Evolutionary conservation across 2,113 vertebrate species (phyloP).

Genomic region (Nesoenas mayeri): DNA sequence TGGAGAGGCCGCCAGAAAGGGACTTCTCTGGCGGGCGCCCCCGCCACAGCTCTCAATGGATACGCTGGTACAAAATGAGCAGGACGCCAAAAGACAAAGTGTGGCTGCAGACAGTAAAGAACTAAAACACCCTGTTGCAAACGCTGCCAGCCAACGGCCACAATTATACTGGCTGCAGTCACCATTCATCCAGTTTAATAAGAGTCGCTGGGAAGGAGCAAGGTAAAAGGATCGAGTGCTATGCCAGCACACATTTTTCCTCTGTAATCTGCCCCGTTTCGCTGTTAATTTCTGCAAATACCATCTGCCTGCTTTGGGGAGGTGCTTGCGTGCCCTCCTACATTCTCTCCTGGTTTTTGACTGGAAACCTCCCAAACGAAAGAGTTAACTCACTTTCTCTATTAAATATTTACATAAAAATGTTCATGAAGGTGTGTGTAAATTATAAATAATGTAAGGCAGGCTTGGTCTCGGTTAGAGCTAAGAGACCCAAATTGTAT

Average conservation of each 20-base stretch:
- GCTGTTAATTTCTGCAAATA: constrained; percentile 20
- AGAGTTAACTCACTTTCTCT: constrained; percentile 80
- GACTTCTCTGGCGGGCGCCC: neutral
- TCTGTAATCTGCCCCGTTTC: neutral
- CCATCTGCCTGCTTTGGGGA: neutral
- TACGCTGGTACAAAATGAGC: neutral
- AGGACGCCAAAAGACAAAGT: neutral
- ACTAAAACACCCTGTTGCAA: neutral
- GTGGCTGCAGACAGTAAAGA: neutral
- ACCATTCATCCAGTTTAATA: neutral
- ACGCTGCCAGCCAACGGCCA: neutral
- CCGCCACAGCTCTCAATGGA: neutral
- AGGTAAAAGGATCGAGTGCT: neutral
- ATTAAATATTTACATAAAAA: constrained; percentile 99
- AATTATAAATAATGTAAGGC: constrained; percentile 99
- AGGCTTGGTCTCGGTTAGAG: constrained; percentile 89
- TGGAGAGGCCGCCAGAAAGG: neutral
- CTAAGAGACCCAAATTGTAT: constrained; percentile 90
- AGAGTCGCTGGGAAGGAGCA: neutral
- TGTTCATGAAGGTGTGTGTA: constrained; percentile 97
- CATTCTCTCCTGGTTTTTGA: neutral
- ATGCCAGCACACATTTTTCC: neutral
- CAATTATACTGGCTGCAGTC: neutral
- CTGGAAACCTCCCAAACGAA: constrained; percentile 71
- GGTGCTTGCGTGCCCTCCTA: neutral